Conservation (phyloP, 2,113 vertebrate genomes). For the Anser brachyrhynchus region DNA sequence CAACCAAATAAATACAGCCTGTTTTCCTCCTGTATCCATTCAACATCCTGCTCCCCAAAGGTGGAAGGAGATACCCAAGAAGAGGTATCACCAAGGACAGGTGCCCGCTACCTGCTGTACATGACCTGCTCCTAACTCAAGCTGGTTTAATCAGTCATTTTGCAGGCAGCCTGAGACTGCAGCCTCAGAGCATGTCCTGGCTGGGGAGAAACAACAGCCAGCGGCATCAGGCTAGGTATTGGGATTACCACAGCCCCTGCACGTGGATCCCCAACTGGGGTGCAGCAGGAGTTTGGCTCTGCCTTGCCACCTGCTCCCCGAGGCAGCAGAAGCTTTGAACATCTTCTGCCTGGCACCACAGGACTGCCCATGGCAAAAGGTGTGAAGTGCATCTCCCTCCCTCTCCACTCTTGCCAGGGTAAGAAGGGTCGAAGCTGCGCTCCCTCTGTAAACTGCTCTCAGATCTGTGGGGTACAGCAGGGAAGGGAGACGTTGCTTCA, state of each 20-base stretch:
- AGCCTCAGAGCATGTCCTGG: background rate
- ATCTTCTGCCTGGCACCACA: background rate
- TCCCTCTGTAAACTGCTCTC: background rate
- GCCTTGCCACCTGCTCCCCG: background rate
- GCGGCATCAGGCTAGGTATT: background rate
- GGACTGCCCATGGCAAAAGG: fast-evolving
- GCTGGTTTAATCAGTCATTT: background rate
- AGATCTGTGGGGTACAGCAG: fast-evolving
- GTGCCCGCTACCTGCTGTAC: fast-evolving
- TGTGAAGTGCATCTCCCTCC: fast-evolving
- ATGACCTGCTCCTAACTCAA: background rate
- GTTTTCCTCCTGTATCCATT: background rate
- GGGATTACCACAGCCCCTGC: background rate
- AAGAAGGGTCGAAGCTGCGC: fast-evolving
- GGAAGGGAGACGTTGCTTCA: background rate
- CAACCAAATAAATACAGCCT: background rate
- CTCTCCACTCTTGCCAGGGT: background rate
- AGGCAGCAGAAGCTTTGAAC: background rate
- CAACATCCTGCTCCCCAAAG: background rate
- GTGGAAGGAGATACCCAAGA: background rate
- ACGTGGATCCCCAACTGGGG: background rate
- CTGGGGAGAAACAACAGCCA: background rate
- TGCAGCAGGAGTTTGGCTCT: fast-evolving
- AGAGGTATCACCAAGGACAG: background rate
- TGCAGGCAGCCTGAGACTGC: background rate